These are phyloP conservation scores for Morelia viridis DNA, from an alignment of 2,797 vertebrate genomes.

Conservation along the genomic window DNA sequence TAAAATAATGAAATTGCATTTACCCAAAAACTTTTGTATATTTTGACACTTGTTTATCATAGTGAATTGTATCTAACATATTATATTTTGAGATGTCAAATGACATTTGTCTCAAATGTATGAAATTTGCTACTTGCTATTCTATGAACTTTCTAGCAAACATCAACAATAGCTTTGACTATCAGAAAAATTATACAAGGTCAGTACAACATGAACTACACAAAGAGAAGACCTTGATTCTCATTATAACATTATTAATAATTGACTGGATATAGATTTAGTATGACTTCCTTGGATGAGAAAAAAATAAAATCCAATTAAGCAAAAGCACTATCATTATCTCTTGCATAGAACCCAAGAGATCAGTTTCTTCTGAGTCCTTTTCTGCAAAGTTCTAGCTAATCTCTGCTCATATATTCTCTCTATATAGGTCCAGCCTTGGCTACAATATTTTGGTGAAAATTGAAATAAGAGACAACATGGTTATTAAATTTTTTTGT, in stretches of 20 bases:
- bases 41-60: background rate
- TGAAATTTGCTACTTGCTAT: conserved; percentile 95
- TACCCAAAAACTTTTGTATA: background rate
- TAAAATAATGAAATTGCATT: background rate
- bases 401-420: background rate
- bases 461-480: background rate
- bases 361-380: background rate
- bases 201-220: background rate
- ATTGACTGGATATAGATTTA: background rate
- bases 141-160: conserved; percentile 91
- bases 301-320: background rate
- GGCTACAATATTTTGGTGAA: background rate
- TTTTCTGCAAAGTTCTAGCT: background rate
- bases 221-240: background rate
- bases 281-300: background rate
- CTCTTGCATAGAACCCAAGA: background rate
- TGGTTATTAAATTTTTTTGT: conserved; percentile 40
- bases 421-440: background rate
- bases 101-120: conserved; percentile 77
- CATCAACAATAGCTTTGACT: background rate
- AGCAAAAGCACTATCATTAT: background rate
- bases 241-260: background rate
- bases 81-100: background rate
- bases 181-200: background rate
- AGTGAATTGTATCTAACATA: background rate